phyloP scores from a whole-genome alignment of 2,797 vertebrate species.

The Antennarius maculatus region DNA sequence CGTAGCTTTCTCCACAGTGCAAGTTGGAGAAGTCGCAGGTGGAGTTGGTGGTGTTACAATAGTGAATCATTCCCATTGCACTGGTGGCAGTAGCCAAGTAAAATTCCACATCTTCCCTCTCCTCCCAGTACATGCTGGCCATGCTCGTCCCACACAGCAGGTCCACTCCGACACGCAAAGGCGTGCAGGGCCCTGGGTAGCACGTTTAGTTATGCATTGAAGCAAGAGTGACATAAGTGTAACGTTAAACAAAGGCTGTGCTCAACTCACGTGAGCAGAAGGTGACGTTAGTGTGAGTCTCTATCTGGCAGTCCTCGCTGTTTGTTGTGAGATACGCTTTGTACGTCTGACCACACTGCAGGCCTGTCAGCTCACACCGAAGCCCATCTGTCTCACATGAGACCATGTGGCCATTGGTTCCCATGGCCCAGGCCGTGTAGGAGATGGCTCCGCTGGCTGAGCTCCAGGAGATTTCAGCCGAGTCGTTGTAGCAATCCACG shows the following conservation, averaged over 20 bases:
- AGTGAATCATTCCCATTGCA: constrained; percentile 23
- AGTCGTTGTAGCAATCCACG: constrained; percentile 69
- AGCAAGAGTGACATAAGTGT: neutral
- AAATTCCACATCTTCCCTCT: constrained; percentile 47
- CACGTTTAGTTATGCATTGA: neutral
- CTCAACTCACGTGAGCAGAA: constrained; percentile 78
- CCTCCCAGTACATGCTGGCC: constrained; percentile 74
- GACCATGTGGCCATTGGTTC: constrained; percentile 41
- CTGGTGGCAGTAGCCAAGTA: constrained; percentile 68
- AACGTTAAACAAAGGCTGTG: no score
- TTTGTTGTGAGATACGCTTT: constrained; percentile 64
- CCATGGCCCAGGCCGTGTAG: constrained; percentile 64
- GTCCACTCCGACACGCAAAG: constrained; percentile 65
- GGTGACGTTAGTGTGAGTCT: constrained; percentile 32
- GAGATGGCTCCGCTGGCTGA: constrained; percentile 51
- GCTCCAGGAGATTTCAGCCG: constrained; percentile 70
- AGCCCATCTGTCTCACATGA: constrained; percentile 54
- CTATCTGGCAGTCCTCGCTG: constrained; percentile 57
- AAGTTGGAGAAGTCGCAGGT: constrained; percentile 70
- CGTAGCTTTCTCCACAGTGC: constrained; percentile 74
- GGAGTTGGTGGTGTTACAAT: constrained; percentile 75
- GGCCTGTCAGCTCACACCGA: constrained; percentile 66
- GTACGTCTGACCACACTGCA: constrained; percentile 78
- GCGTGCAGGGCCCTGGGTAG: constrained; percentile 78
- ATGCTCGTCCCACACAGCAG: constrained; percentile 67